Evolutionary conservation across 2,797 vertebrate species (phyloP).

Genomic region (Sebastes matsubarae): DNA sequence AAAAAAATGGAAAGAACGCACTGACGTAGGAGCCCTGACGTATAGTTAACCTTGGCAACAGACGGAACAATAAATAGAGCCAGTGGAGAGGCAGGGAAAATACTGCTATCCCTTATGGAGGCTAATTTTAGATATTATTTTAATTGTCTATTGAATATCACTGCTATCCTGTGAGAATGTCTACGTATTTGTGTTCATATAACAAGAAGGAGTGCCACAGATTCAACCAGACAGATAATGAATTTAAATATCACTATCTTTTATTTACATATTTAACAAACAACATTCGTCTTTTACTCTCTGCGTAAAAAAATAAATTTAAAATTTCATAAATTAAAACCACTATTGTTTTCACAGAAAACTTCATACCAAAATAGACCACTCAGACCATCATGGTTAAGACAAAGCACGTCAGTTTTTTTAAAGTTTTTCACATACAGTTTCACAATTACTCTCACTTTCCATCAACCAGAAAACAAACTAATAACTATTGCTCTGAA

Average conservation of each 20-base stretch:
- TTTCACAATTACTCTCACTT: constrained; percentile 73
- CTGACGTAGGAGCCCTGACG: constrained; percentile 78
- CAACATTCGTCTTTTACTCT: constrained; percentile 67
- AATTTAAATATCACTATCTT: constrained; percentile 76
- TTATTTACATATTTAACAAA: constrained; percentile 80
- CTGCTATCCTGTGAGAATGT: not conserved
- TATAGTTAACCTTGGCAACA: constrained; percentile 79
- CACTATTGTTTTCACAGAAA: constrained; percentile 99
- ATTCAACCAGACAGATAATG: constrained; percentile 1
- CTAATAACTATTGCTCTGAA: constrained; percentile 87
- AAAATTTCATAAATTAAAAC: constrained; percentile 92
- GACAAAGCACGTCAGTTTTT: constrained; percentile 83
- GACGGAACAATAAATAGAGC: constrained; percentile 81
- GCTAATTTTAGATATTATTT: constrained; percentile 49
- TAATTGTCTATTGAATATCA: constrained; percentile 31
- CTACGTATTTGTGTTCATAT: not conserved
- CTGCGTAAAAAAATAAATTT: constrained; percentile 91
- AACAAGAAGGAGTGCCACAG: not conserved
- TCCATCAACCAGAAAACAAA: constrained; percentile 76
- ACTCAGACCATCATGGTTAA: constrained; percentile 86
- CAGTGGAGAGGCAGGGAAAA: constrained; percentile 61
- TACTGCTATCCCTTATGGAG: constrained; percentile 40
- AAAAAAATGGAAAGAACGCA: constrained; percentile 78
- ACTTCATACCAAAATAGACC: constrained; percentile 88
- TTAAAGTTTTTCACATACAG: constrained; percentile 83